Evolutionary conservation across 2,797 vertebrate species (phyloP).

Genomic region (Sciurus vulgaris): DNA sequence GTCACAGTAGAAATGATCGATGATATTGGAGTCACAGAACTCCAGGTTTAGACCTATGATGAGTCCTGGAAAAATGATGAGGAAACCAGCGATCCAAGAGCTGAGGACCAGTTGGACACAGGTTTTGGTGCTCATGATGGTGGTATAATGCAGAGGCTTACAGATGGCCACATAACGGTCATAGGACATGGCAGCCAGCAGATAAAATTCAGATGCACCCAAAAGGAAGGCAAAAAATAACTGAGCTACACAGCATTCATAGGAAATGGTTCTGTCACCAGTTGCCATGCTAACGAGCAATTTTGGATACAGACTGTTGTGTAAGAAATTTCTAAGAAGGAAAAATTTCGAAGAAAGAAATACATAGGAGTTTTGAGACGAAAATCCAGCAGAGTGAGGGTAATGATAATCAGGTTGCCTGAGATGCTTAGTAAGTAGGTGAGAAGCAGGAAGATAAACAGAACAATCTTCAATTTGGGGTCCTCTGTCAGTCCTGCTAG

Average conservation of each 20-base stretch:
- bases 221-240: slow-evolving; percentile 71
- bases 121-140: slow-evolving; percentile 64
- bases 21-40: slow-evolving; percentile 66
- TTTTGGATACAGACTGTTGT: slow-evolving; percentile 69
- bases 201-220: slow-evolving; percentile 73
- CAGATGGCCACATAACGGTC: slow-evolving; percentile 76
- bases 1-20: slow-evolving; percentile 75
- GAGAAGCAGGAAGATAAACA: slow-evolving; percentile 64
- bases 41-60: background rate
- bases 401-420: slow-evolving; percentile 68
- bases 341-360: slow-evolving; percentile 77
- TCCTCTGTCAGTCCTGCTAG: slow-evolving; percentile 61
- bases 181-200: slow-evolving; percentile 76
- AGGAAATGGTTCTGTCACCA: slow-evolving; percentile 68
- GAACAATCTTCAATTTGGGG: background rate
- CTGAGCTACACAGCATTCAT: slow-evolving; percentile 67
- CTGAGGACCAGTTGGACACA: slow-evolving; percentile 35
- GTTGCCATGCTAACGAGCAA: slow-evolving; percentile 61
- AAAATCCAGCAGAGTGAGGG: slow-evolving; percentile 50
- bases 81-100: slow-evolving; percentile 59
- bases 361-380: slow-evolving; percentile 76
- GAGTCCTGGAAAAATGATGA: slow-evolving; percentile 53
- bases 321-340: slow-evolving; percentile 67
- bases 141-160: slow-evolving; percentile 72
- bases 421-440: slow-evolving; percentile 64